A percentile compares a stretch with the other conserved stretches of the same genome.
phyloP scores from a whole-genome alignment of 1,140 invertebrate genomes.

The Plodia interpunctella region DNA sequence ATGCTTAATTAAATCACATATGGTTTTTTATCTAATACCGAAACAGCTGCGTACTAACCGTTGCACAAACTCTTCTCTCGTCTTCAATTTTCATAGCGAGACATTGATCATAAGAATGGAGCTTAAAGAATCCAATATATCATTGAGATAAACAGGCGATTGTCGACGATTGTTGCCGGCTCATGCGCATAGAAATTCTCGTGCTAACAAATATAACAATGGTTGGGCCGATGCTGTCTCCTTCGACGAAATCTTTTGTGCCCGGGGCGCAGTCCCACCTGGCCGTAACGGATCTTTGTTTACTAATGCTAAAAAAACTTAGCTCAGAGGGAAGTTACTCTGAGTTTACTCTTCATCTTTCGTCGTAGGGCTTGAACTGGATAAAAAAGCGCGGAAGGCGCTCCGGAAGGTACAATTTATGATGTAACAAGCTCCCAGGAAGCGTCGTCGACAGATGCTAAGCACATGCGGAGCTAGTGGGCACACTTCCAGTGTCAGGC shows the following conservation, averaged over 20 bases:
- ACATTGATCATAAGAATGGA: constrained; percentile 35
- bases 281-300: constrained; percentile 65
- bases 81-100: constrained; percentile 28
- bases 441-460: constrained; percentile 62
- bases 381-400: constrained; percentile 69
- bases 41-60: constrained; percentile 43
- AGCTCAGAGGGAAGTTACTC: constrained; percentile 54
- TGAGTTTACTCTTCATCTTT: constrained; percentile 71
- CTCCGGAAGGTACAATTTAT: constrained; percentile 70
- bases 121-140: constrained; percentile 54
- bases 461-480: constrained; percentile 54
- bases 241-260: constrained; percentile 71
- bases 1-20: constrained; percentile 75
- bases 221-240: constrained; percentile 48
- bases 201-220: constrained; percentile 60
- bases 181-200: constrained; percentile 55
- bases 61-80: constrained; percentile 27
- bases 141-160: constrained; percentile 55
- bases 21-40: constrained; percentile 50
- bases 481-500: constrained; percentile 43
- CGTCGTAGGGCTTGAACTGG: constrained; percentile 55
- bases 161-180: constrained; percentile 34
- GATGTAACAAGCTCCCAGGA: constrained; percentile 63
- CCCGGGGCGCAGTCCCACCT: constrained; percentile 54
- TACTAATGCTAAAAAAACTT: constrained; percentile 58